Base-by-base conservation (phyloP, 2,888 invertebrate genomes). In the Synanthedon tipuliformis region DNA sequence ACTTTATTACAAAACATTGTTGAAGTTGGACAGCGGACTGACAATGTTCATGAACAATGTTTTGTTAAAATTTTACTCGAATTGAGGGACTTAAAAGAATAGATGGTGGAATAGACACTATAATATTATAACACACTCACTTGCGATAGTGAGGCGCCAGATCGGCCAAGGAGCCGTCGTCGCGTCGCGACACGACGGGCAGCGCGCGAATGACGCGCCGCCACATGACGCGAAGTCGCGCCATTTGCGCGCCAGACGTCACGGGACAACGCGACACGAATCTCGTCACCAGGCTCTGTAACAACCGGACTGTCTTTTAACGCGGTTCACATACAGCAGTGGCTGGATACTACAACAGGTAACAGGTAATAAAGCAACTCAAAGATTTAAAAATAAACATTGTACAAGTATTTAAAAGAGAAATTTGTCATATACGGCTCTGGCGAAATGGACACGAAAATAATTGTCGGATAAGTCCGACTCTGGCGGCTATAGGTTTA, bases 251-350 rank as follows among this genome's bases (percentile, higher is more conserved):
- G 4, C 15, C 15, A 8, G 45, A n/a, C n/a, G n/a, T 45, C 15
- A 15, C 13, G 13, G 45, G 45, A 45, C 45, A 45, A n/a, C 45
- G 91, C 1, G 90, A 85, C 71, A 94, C 80, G 65, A 94, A 89
- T 55, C 95, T 89, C 34, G 90, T 78, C 52, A 94, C 73, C 54
- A 95, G 75, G 70, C 89, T 89, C 93, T 94, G 72, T 10, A 34
- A 34, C 34, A 34, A 23, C 8, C 34, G 8, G 8, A 8, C 7
- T 34, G 34, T 34, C 34, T 8, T 34, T 34, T 27, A 27, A 34
- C 8, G 23, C 8, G 34, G 34, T 34, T 34, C 34, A 34, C 34
- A 34, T 34, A 3, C 8, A 34, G 34, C 8, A 34, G 34, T 34
- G 34, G 34, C 34, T 8, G 34, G 34, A 8, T 8, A 34, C 23